Conservation (phyloP, 1,140 invertebrate genomes). For the Andricus grossulariae region DNA sequence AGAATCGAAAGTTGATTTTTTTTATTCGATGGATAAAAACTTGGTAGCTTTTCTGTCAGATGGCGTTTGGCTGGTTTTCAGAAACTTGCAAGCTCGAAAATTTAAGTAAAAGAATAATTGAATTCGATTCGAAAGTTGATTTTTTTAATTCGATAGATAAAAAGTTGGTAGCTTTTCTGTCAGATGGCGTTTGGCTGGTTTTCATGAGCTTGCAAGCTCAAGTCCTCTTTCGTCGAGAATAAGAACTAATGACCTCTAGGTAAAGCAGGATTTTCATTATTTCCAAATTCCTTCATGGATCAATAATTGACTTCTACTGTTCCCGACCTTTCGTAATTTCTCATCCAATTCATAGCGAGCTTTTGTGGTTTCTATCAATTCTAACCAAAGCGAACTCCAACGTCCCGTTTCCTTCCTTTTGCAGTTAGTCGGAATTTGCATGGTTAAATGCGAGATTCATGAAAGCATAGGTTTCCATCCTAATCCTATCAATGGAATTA, state of each 20-base stretch:
- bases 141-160: background rate
- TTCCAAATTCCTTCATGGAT: conserved; percentile 40
- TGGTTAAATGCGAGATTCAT: conserved; percentile 1
- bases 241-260: conserved; percentile 44
- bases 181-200: conserved; percentile 38
- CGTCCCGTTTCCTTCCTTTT: background rate
- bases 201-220: conserved; percentile 53
- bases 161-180: background rate
- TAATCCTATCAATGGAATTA: background rate
- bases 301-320: conserved; percentile 56
- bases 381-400: background rate
- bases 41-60: too few relatives aligned
- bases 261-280: conserved; percentile 62
- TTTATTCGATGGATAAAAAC: background rate
- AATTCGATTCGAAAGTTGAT: too few relatives aligned
- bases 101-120: too few relatives aligned
- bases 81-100: too few relatives aligned
- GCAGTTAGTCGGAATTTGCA: background rate
- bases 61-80: too few relatives aligned
- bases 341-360: conserved; percentile 1
- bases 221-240: conserved; percentile 52
- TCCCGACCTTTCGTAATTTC: background rate
- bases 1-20: too few relatives aligned
- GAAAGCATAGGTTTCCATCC: background rate
- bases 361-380: conserved; percentile 3